Evolutionary conservation across 2,888 invertebrate species (phyloP).

Genomic region (Melanchra persicariae): DNA sequence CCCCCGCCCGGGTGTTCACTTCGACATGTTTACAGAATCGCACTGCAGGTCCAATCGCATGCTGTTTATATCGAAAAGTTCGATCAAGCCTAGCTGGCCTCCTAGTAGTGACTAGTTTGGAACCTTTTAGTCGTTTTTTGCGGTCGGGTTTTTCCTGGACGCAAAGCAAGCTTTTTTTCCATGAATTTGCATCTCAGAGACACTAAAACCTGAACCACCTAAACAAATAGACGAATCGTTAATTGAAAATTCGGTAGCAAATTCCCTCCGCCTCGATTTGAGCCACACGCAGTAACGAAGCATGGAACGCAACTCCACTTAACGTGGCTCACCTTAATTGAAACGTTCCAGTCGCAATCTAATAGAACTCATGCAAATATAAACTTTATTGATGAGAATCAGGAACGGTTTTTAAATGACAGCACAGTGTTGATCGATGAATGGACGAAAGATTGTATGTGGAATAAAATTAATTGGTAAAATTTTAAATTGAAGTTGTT

Average conservation of each 20-base stretch:
- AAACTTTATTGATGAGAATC: conserved; percentile 20
- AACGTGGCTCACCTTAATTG: conserved; percentile 48
- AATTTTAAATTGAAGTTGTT: conserved; percentile 12
- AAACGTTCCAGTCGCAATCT: conserved; percentile 57
- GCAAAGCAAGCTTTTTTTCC: no score
- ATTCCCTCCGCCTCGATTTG: conserved; percentile 35
- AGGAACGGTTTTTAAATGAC: conserved; percentile 10
- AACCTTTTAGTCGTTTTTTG: no score
- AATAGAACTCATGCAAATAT: conserved; percentile 31
- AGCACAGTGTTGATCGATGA: conserved; percentile 22
- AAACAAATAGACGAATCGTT: conserved; percentile 24
- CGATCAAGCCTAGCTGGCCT: no score
- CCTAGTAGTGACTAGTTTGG: no score
- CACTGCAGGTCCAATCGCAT: no score
- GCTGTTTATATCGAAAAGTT: no score
- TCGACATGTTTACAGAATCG: no score
- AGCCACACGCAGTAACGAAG: conserved; percentile 30
- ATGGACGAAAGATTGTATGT: conserved; percentile 16
- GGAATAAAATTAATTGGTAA: conserved; percentile 28
- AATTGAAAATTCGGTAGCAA: conserved; percentile 43
- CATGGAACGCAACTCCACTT: conserved; percentile 35
- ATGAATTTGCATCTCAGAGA: not conserved
- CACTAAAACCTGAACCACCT: not conserved
- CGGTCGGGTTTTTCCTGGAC: no score
- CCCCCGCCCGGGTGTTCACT: no score